These are phyloP conservation scores for Eupithecia vulgata DNA, from an alignment of 2,888 invertebrate species.

Conservation along the genomic window DNA sequence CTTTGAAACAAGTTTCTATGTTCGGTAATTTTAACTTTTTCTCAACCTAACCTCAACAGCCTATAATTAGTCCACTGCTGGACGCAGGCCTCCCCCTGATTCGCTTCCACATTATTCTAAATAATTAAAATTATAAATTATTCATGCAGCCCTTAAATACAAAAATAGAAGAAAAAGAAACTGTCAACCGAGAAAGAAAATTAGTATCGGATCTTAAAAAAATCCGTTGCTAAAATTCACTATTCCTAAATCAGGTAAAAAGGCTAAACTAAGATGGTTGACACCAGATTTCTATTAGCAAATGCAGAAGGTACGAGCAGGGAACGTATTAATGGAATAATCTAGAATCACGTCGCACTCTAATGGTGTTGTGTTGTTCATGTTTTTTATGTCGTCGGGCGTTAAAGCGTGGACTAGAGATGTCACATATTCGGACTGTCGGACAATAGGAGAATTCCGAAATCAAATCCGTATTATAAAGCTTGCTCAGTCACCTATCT, in stretches of 20 bases:
- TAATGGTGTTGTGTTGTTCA: conserved; percentile 41
- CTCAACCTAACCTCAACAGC: no score
- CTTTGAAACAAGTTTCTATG: no score
- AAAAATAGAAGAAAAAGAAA: no score
- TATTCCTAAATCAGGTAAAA: background rate
- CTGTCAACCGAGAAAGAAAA: background rate
- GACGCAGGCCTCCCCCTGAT: no score
- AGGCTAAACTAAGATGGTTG: background rate
- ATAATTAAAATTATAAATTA: no score
- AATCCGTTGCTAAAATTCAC: background rate
- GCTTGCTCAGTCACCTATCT: no score
- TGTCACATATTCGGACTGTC: background rate
- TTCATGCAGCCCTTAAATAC: no score
- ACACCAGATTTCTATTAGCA: conserved; percentile 2
- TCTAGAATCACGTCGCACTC: conserved; percentile 38
- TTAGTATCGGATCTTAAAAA: background rate
- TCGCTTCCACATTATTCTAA: no score
- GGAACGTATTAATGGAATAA: conserved; percentile 31
- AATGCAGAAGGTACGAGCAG: background rate
- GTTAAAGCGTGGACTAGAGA: background rate
- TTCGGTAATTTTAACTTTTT: no score
- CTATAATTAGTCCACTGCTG: no score
- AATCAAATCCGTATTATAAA: no score
- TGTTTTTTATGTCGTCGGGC: conserved; percentile 38
- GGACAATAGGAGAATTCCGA: background rate